Conservation (phyloP, 35 echinoderm and acorn worm species). For the Lytechinus variegatus region DNA sequence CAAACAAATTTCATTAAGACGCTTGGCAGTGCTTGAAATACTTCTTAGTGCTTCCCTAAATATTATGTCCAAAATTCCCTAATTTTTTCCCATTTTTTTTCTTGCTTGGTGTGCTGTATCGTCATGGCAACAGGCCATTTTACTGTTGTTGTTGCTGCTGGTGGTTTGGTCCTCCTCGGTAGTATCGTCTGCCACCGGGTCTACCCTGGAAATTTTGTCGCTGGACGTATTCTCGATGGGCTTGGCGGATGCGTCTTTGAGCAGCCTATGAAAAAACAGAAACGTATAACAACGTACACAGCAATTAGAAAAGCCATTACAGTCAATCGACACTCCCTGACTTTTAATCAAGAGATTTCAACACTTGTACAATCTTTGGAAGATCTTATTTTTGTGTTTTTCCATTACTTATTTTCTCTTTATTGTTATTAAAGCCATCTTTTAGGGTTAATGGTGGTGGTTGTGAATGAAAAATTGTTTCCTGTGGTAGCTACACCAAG, state of each 20-base stretch:
- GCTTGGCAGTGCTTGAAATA: neutral
- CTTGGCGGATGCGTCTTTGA: constrained; percentile 70
- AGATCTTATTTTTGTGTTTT: too few species aligned
- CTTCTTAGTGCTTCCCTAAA: neutral
- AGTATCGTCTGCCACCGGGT: constrained; percentile 41
- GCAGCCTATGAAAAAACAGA: constrained; percentile 57
- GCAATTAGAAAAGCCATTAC: neutral
- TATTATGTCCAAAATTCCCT: neutral
- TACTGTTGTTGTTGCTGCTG: constrained; percentile 7
- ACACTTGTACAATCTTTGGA: too few species aligned
- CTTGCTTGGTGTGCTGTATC: neutral
- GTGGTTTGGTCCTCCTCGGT: constrained; percentile 21
- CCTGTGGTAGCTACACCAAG: too few species aligned
- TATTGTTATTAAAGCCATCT: too few species aligned
- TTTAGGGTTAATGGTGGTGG: too few species aligned
- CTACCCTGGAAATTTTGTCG: constrained; percentile 39
- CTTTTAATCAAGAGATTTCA: too few species aligned
- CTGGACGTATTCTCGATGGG: constrained; percentile 61
- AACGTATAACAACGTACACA: neutral
- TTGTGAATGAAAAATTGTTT: too few species aligned
- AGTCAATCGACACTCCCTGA: too few species aligned
- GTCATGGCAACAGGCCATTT: neutral
- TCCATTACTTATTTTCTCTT: too few species aligned
- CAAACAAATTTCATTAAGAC: neutral
- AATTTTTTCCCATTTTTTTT: neutral